Evolutionary conservation across 1,140 invertebrate species (phyloP), one percentile per base, ranked within the genome.

Genomic region (Brachystomella parvula): DNA sequence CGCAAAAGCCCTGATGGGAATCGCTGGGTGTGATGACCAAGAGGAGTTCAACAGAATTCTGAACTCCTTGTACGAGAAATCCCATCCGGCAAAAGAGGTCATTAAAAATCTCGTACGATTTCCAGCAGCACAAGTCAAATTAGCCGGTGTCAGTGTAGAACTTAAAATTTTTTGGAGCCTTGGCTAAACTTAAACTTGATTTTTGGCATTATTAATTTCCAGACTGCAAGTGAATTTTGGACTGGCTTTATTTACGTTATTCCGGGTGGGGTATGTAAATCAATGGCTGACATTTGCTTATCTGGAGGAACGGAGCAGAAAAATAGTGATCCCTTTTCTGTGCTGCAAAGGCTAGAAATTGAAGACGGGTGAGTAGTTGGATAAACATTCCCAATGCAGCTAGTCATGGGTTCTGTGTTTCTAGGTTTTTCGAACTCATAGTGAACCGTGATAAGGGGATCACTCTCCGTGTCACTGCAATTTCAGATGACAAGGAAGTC

Each of bases 11-110:
- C 24, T 53, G 49, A 53, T 53, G 49, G 6, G 6, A 19, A 6
- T 53, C 6, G 49, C 49, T 15, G 49, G 49, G 3, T 15, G 49
- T 26, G 49, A 53, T 15, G n/a, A 9, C 9, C 12, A 53, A 6
- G 49, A 53, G 6, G 49, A 53, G 24, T 53, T 53, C 21, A 53
- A 53, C 49, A 53, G 24, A 53, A 53, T 53, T 53, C 21, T 53
- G 49, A 53, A 53, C 24, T 15, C 24, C 6, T 24, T 53, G 9
- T 53, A 53, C 21, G 49, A 53, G 24, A 53, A 53, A 53, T 53
- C 49, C 6, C 3, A 3, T 53, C 49, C 49, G 6, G 49, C 24
- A 53, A 53, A 24, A 26, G 49, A 53, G 24, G 3, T 6, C 21
- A 24, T 53, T 53, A 6, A 6, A 26, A 53, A 53, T 24, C 24